A percentile compares a stretch with the other conserved stretches of the same genome.
Conservation (phyloP, 1,140 invertebrate genomes). For the Drosophila quadrilineata region DNA sequence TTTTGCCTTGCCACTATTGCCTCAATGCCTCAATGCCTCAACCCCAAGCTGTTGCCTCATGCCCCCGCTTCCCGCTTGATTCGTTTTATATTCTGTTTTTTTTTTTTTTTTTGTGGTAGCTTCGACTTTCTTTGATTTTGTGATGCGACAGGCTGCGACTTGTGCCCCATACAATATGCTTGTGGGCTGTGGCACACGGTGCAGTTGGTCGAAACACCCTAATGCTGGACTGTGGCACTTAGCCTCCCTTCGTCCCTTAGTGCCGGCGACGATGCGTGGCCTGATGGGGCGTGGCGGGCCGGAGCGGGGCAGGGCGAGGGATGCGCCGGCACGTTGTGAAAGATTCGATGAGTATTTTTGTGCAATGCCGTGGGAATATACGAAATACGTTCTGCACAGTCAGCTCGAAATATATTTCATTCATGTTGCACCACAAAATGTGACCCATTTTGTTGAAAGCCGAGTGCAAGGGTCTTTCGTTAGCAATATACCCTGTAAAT, state of each 20-base stretch:
- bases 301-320: no score
- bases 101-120: background rate
- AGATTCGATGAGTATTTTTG: no score
- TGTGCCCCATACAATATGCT: constrained; percentile 6
- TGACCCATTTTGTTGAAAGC: constrained; percentile 26
- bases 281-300: no score
- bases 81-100: background rate
- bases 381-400: constrained; percentile 19
- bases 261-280: no score
- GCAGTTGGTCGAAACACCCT: constrained; percentile 10
- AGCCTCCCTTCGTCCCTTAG: background rate
- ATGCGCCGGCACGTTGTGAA: no score
- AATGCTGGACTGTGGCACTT: background rate
- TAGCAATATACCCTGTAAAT: constrained; percentile 3
- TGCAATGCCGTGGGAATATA: constrained; percentile 28
- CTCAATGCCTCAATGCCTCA: no score
- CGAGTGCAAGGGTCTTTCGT: no score
- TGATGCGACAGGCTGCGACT: constrained; percentile 6
- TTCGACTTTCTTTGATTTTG: constrained; percentile 15
- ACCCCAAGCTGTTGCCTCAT: background rate
- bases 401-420: constrained; percentile 1
- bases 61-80: background rate
- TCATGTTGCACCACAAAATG: constrained; percentile 1
- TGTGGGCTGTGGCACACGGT: constrained; percentile 30
- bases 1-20: no score